These are phyloP conservation scores for Hirtodrosophila alboralis DNA, from an alignment of 2,888 invertebrate genomes.

Conservation along the genomic window DNA sequence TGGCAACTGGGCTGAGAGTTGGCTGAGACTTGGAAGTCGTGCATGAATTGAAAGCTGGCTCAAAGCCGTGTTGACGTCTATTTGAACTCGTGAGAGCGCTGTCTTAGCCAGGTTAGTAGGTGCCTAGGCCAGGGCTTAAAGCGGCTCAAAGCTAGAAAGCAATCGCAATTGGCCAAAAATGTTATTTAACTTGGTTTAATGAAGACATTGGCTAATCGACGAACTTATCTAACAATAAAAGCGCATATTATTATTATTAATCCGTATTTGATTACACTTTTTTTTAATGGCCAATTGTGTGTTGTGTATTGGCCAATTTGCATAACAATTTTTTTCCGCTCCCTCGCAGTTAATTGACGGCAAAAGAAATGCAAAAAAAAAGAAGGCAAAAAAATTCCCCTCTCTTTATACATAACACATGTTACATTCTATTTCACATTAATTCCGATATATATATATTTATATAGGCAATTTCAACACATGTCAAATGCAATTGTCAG, in stretches of 20 bases:
- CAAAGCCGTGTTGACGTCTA: background rate
- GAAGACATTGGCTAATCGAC: conserved; percentile 35
- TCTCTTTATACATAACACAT: conserved; percentile 7
- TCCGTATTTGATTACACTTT: conserved; percentile 8
- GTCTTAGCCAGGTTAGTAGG: conserved; percentile 26
- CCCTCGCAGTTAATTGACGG: conserved; percentile 31
- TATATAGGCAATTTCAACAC: conserved; percentile 42
- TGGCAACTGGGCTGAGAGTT: conserved; percentile 55
- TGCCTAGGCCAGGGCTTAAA: conserved; percentile 4
- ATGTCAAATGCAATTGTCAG: conserved; percentile 56
- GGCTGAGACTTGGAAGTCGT: too few relatives aligned
- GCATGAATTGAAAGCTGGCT: conserved; percentile 15
- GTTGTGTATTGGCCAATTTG: conserved; percentile 9
- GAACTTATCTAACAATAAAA: conserved; percentile 45
- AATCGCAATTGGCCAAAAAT: conserved; percentile 18
- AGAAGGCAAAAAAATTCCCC: conserved; percentile 19
- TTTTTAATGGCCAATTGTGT: too few relatives aligned
- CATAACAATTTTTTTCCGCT: conserved; percentile 34
- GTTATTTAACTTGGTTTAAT: conserved; percentile 18
- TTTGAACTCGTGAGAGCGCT: too few relatives aligned
- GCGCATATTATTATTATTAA: conserved; percentile 23
- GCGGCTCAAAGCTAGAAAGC: conserved; percentile 1
- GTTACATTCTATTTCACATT: background rate
- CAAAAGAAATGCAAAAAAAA: conserved; percentile 13
- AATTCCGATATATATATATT: too few relatives aligned